These are phyloP conservation scores for Anaspis maculata DNA, from an alignment of 2,888 invertebrate species.

Conservation along the genomic window DNA sequence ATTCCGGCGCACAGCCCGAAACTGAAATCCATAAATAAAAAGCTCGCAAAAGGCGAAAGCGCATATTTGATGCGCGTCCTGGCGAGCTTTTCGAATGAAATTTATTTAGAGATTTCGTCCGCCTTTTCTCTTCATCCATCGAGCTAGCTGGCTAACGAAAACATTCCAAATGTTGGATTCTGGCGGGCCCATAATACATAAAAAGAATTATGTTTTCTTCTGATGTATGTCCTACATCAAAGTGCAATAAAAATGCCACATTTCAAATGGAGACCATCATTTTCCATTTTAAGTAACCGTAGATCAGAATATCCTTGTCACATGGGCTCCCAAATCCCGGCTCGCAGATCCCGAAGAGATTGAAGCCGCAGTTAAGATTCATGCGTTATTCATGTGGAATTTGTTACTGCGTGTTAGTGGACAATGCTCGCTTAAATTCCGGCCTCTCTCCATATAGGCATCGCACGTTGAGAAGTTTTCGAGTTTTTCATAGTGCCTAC, in stretches of 20 bases:
- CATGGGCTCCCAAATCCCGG: slow-evolving; percentile 17
- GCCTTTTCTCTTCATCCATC: too few relatives aligned
- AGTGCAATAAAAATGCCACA: slow-evolving; percentile 31
- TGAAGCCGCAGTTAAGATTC: slow-evolving; percentile 23
- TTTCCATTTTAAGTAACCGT: slow-evolving; percentile 30
- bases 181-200: slow-evolving; percentile 17
- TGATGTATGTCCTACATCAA: slow-evolving; percentile 29
- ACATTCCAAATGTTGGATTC: slow-evolving; percentile 7
- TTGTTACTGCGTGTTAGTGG: slow-evolving; percentile 21
- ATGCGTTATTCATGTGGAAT: slow-evolving; percentile 26
- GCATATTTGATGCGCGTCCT: too few relatives aligned
- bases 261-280: slow-evolving; percentile 30
- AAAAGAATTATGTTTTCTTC: slow-evolving; percentile 23
- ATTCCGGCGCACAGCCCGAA: too few relatives aligned
- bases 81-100: neutral
- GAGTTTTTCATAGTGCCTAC: too few relatives aligned
- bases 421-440: slow-evolving; percentile 10
- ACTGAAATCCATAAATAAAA: too few relatives aligned
- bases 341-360: slow-evolving; percentile 19
- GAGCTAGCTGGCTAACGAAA: neutral
- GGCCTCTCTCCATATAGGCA: too few relatives aligned
- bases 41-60: too few relatives aligned
- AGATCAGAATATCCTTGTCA: slow-evolving; percentile 23
- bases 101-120: neutral
- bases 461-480: too few relatives aligned